Evolutionary conservation across 35 echinoderm and acorn worm genomes (phyloP).

Genomic region (Hemicentrotus pulcherrimus): DNA sequence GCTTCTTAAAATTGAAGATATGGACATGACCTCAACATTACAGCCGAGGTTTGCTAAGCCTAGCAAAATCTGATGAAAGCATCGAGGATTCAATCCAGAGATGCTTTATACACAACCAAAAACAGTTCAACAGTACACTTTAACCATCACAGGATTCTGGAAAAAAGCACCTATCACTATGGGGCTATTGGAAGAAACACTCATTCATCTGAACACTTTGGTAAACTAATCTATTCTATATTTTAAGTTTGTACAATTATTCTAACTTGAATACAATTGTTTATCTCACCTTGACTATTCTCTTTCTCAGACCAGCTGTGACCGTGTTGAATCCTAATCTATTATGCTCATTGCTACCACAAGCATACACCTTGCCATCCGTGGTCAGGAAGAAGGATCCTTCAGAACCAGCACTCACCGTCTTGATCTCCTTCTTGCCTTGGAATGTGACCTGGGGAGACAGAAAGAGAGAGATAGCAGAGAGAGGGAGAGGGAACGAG

Average conservation of each 20-base stretch:
- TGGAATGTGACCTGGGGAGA: conserved; percentile 69
- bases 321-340: conserved; percentile 93
- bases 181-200: no score
- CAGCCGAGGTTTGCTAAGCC: no score
- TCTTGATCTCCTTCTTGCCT: conserved; percentile 76
- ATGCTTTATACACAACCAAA: no score
- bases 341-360: conserved; percentile 99
- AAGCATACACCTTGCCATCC: conserved; percentile 87
- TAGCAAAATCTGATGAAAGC: no score
- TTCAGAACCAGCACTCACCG: conserved; percentile 91
- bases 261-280: not conserved
- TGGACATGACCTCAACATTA: no score
- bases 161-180: no score
- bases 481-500: not conserved
- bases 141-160: no score
- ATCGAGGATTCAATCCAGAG: no score
- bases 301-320: conserved; percentile 83
- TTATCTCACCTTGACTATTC: conserved; percentile 88
- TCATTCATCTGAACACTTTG: no score
- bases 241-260: not conserved
- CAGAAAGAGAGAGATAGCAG: not conserved
- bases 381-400: conserved; percentile 87
- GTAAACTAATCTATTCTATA: no score
- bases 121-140: no score
- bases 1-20: no score